Percentiles rank a stretch among this genome's conserved stretches.
phyloP scores from a whole-genome alignment of 2,797 vertebrate species.

The Steatocranus sp. region DNA sequence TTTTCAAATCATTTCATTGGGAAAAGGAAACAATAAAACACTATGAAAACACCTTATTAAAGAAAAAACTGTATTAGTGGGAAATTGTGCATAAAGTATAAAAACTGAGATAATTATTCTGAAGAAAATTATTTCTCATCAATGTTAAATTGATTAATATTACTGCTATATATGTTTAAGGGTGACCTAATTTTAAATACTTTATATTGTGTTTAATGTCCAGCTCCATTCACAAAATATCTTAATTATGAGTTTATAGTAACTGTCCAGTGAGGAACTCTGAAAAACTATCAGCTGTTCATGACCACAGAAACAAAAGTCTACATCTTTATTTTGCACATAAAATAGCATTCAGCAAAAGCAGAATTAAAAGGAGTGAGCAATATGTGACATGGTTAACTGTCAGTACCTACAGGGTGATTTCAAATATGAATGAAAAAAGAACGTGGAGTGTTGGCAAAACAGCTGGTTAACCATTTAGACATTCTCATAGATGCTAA shows the following conservation, averaged over 20 bases:
- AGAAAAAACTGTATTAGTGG: neutral
- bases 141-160: rapidly evolving
- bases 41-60: neutral
- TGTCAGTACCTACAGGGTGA: neutral
- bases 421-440: neutral
- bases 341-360: neutral
- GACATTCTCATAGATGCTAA: neutral
- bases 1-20: neutral
- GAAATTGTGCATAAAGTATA: neutral
- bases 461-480: neutral
- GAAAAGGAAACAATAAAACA: neutral
- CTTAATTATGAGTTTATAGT: neutral
- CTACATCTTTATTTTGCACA: rapidly evolving
- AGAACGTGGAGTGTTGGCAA: rapidly evolving
- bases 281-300: neutral
- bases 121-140: neutral
- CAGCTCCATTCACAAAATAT: neutral
- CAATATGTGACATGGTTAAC: neutral
- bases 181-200: neutral
- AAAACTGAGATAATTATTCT: neutral
- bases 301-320: neutral
- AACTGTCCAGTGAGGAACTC: neutral
- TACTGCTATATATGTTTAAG: neutral
- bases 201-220: neutral
- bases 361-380: neutral